Evolutionary conservation across 1,140 invertebrate species (phyloP).

Genomic region (Eurosta solidaginis): DNA sequence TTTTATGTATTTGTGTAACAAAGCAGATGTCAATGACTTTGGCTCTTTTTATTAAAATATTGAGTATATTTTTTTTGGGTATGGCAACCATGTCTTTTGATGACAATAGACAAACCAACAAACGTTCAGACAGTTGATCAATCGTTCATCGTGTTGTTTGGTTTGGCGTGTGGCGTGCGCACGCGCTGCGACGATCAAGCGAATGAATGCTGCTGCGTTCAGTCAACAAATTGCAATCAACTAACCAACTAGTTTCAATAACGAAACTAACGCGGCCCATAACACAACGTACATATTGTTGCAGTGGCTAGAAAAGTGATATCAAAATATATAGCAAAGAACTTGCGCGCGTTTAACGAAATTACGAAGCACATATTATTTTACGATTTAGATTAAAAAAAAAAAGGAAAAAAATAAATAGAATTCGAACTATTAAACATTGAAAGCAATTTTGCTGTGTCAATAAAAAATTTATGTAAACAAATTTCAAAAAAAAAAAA

Average conservation of each 20-base stretch:
- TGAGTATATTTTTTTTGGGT: too few relatives aligned
- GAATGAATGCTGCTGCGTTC: neutral
- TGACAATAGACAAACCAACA: neutral
- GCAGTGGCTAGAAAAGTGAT: neutral
- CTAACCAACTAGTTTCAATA: slow-evolving; percentile 2
- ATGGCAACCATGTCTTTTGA: too few relatives aligned
- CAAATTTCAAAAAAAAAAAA: neutral
- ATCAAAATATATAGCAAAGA: too few relatives aligned
- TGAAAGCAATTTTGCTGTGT: neutral
- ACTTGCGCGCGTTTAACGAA: neutral
- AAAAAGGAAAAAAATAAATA: neutral
- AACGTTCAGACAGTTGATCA: neutral
- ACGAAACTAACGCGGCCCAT: neutral
- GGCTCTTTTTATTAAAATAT: too few relatives aligned
- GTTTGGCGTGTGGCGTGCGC: neutral
- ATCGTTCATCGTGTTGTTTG: neutral
- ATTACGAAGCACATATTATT: neutral
- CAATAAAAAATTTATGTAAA: neutral
- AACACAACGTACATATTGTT: neutral
- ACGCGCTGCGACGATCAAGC: neutral
- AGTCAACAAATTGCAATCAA: slow-evolving; percentile 2
- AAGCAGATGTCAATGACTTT: too few relatives aligned
- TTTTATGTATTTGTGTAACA: too few relatives aligned
- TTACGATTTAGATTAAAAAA: neutral
- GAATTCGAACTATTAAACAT: neutral